Conservation (phyloP, 2,113 vertebrate genomes). For the Nothobranchius kuhntae region DNA sequence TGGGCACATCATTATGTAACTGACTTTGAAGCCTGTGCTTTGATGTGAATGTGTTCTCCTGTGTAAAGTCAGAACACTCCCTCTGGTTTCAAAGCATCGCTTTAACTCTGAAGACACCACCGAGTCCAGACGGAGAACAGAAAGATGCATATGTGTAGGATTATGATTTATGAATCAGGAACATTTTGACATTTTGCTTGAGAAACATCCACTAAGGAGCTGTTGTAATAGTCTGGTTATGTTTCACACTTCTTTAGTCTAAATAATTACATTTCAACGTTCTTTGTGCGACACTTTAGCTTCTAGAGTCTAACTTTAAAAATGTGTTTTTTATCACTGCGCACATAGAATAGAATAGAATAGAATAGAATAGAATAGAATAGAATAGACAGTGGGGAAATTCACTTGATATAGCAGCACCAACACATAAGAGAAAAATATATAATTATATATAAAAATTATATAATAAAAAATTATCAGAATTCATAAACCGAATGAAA, state of each 20-base stretch:
- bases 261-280: constrained; percentile 45
- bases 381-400: too few species aligned
- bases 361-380: too few species aligned
- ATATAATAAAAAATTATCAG: constrained; percentile 5
- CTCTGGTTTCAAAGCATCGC: constrained; percentile 13
- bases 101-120: constrained; percentile 10
- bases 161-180: not conserved
- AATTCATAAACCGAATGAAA: not conserved
- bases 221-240: constrained; percentile 10
- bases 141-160: not conserved
- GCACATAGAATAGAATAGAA: too few species aligned
- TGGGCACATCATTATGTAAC: constrained; percentile 67
- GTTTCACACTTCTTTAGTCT: constrained; percentile 50
- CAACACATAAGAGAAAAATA: too few species aligned
- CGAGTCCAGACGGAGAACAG: not conserved
- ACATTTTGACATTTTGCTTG: not conserved
- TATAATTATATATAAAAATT: not conserved
- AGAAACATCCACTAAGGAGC: not conserved
- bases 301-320: constrained; percentile 40
- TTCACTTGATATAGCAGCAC: too few species aligned
- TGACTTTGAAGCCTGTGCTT: constrained; percentile 71
- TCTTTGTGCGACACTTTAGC: constrained; percentile 44
- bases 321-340: too few species aligned
- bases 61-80: constrained; percentile 53
- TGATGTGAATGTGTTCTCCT: constrained; percentile 65